Conservation (phyloP, 2,888 invertebrate genomes). For the Eilema depressum region DNA sequence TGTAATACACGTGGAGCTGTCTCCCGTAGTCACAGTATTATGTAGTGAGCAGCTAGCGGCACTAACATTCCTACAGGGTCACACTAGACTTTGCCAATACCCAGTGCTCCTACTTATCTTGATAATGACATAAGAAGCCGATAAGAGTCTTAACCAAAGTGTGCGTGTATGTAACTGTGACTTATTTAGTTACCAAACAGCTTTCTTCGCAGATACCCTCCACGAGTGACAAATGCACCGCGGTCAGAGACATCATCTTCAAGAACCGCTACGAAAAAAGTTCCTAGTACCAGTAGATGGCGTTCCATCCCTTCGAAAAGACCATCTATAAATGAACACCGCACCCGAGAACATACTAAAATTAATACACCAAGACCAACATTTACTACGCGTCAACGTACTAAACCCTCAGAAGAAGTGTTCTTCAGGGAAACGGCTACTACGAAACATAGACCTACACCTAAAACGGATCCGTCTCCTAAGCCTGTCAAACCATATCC, state of each 20-base stretch:
- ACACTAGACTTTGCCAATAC: too few relatives aligned
- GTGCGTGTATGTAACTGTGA: neutral
- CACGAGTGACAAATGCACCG: neutral
- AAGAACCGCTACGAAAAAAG: neutral
- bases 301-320: neutral
- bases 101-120: too few relatives aligned
- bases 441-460: neutral
- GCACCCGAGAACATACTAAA: neutral
- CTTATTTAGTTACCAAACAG: neutral
- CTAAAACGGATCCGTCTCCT: neutral
- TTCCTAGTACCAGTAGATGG: neutral
- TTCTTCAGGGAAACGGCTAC: neutral
- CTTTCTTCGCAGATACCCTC: neutral
- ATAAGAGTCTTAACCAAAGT: too few relatives aligned
- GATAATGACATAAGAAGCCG: too few relatives aligned
- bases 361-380: neutral
- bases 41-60: too few relatives aligned
- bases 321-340: neutral
- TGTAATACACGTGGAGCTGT: too few relatives aligned
- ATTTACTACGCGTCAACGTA: neutral
- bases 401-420: neutral
- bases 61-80: too few relatives aligned
- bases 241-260: neutral
- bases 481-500: neutral
- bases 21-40: too few relatives aligned